These are phyloP conservation scores for Caranx ignobilis DNA, from an alignment of 2,113 vertebrate genomes.

Conservation along the genomic window DNA sequence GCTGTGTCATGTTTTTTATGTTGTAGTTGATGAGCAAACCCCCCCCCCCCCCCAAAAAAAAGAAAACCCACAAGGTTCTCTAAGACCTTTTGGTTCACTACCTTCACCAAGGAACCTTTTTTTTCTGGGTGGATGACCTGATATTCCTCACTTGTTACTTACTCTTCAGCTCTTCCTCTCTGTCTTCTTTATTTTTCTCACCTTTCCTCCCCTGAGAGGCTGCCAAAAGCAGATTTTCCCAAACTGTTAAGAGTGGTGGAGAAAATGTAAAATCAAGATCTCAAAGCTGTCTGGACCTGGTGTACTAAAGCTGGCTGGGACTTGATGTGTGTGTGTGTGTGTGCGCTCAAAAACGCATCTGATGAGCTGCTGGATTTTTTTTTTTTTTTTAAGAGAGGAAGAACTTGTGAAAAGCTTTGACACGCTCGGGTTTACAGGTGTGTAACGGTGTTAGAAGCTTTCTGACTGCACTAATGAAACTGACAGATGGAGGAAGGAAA, in stretches of 20 bases:
- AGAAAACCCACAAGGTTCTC: conserved; percentile 20
- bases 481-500: conserved; percentile 36
- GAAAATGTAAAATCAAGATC: conserved; percentile 73
- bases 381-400: conserved; percentile 17
- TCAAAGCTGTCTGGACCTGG: conserved; percentile 61
- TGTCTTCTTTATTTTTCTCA: conserved; percentile 61
- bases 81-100: conserved; percentile 35
- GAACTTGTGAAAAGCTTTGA: conserved; percentile 81
- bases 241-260: conserved; percentile 60
- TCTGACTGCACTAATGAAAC: conserved; percentile 67
- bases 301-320: background rate
- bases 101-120: conserved; percentile 30
- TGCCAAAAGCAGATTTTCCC: conserved; percentile 66
- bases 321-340: conserved; percentile 33
- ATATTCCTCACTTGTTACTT: conserved; percentile 67
- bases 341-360: conserved; percentile 47
- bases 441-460: conserved; percentile 67
- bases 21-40: background rate
- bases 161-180: conserved; percentile 55
- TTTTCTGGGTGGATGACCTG: conserved; percentile 60
- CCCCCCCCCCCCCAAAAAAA: too few relatives aligned
- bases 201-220: conserved; percentile 60
- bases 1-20: background rate
- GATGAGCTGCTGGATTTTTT: conserved; percentile 31
- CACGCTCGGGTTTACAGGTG: conserved; percentile 76